Evolutionary conservation across 2,113 vertebrate genomes (phyloP).

Genomic region (Litocranius walleri): DNA sequence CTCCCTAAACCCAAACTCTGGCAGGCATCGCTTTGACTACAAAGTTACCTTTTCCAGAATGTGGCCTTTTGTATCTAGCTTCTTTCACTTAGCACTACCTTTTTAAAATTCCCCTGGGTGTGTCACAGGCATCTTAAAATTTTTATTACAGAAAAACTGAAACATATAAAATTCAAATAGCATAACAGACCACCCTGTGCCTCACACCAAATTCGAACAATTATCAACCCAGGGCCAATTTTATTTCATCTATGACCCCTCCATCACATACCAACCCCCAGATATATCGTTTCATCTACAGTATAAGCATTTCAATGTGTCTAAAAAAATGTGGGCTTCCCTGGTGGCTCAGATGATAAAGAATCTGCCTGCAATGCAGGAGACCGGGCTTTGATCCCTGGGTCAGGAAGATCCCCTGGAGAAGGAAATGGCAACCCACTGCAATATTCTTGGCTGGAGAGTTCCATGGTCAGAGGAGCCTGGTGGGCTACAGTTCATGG

Average conservation of each 20-base stretch:
- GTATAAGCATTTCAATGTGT: background rate
- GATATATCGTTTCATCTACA: background rate
- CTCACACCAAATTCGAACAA: background rate
- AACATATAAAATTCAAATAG: background rate
- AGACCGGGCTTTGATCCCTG: background rate
- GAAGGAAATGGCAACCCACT: background rate
- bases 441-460: background rate
- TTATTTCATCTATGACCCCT: background rate
- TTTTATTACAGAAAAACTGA: background rate
- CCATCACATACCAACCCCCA: background rate
- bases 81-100: background rate
- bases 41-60: background rate
- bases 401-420: background rate
- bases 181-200: background rate
- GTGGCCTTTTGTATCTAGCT: background rate
- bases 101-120: background rate
- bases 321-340: background rate
- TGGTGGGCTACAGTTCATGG: background rate
- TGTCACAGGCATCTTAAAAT: background rate
- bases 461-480: background rate
- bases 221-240: background rate
- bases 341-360: background rate
- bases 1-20: background rate
- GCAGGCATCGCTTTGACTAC: background rate
- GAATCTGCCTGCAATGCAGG: background rate